Evolutionary conservation across 2,888 invertebrate species (phyloP).

Genomic region (Brenthis hecate): DNA sequence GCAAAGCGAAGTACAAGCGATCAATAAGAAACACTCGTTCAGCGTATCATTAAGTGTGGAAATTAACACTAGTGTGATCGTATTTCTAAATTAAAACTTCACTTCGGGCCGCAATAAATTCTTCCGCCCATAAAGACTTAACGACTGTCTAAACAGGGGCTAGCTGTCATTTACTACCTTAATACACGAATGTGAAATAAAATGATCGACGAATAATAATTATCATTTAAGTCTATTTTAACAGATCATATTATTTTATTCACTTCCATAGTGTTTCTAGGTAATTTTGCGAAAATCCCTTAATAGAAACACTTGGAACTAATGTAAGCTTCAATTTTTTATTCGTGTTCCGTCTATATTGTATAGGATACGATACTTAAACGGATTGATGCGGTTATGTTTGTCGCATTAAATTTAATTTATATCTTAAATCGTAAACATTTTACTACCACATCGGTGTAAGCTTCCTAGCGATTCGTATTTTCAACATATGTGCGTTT

Average conservation of each 20-base stretch:
- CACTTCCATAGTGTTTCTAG: not conserved
- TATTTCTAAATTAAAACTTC: constrained; percentile 75
- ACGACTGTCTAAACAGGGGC: constrained; percentile 79
- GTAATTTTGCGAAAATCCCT: not conserved
- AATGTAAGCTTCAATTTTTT: not conserved
- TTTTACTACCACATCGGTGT: constrained; percentile 58
- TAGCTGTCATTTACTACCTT: constrained; percentile 71
- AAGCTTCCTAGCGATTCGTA: constrained; percentile 52
- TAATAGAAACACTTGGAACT: not conserved
- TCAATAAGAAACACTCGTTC: constrained; percentile 24
- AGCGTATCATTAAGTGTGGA: constrained; percentile 58
- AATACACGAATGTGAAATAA: constrained; percentile 63
- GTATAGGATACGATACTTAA: not conserved
- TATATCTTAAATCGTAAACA: constrained; percentile 67
- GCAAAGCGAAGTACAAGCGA: constrained; percentile 9
- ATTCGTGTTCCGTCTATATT: constrained; percentile 9
- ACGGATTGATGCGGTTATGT: constrained; percentile 46
- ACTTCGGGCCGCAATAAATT: constrained; percentile 71
- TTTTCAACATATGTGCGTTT: constrained; percentile 48
- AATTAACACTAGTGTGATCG: constrained; percentile 73
- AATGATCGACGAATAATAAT: constrained; percentile 51
- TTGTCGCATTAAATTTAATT: constrained; percentile 62
- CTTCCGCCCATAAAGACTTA: constrained; percentile 72
- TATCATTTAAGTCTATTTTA: constrained; percentile 34
- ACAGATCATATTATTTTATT: constrained; percentile 1